phyloP scores from a whole-genome alignment of 2,113 vertebrate species.

The Gnathonemus longibarbis region DNA sequence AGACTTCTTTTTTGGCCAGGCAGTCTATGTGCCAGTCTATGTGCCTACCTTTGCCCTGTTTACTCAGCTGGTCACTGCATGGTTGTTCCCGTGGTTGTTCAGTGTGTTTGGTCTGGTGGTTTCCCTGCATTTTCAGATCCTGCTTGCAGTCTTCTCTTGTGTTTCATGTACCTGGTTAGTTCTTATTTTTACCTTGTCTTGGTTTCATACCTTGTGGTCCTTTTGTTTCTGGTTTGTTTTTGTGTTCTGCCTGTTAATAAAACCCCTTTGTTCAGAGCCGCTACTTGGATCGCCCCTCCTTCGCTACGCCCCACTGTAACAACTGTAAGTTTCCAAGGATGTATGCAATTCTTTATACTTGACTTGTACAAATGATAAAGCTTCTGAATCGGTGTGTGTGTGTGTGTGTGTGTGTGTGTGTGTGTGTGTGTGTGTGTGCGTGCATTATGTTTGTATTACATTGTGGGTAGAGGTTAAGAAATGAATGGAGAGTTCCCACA shows the following conservation, averaged over 20 bases:
- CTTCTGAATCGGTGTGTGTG: background rate
- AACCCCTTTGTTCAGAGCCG: background rate
- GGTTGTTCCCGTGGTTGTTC: background rate
- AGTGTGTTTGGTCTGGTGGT: background rate
- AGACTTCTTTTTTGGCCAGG: too few species aligned
- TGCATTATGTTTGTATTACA: too few species aligned
- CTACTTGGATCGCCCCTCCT: background rate
- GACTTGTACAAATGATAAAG: background rate
- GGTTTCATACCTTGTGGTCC: background rate
- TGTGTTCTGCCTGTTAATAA: background rate
- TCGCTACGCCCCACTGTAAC: background rate
- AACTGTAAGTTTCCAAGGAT: background rate
- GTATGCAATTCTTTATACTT: background rate
- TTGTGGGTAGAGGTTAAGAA: too few species aligned
- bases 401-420: background rate
- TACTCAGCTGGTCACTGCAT: background rate
- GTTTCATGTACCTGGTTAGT: background rate
- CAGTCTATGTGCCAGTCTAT: background rate
- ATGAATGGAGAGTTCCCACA: too few species aligned
- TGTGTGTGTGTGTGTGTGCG: background rate
- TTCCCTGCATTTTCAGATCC: background rate
- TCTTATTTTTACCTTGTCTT: background rate
- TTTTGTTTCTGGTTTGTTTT: background rate
- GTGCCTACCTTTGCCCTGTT: background rate
- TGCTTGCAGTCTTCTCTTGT: background rate